These are phyloP conservation scores for Gymnarchus niloticus DNA, from an alignment of 2,113 vertebrate genomes.

Conservation along the genomic window DNA sequence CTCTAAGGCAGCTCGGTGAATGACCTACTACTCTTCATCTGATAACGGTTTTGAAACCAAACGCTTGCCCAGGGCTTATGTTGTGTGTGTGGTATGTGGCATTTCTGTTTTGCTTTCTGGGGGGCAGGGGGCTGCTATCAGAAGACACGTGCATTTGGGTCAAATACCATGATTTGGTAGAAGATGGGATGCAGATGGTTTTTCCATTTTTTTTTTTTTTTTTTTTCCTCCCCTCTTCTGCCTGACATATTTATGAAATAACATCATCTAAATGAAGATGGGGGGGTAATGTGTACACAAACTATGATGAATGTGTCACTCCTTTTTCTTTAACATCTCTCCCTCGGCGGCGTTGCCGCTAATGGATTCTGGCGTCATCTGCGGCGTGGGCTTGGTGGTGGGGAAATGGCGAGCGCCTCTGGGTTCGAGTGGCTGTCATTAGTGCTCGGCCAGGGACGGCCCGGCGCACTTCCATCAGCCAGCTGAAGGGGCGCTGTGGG, in stretches of 20 bases:
- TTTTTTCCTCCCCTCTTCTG: background rate
- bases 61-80: background rate
- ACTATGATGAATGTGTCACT: conserved; percentile 15
- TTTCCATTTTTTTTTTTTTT: background rate
- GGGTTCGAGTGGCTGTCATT: conserved; percentile 11
- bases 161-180: background rate
- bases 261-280: conserved; percentile 11
- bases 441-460: background rate
- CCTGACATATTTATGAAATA: conserved; percentile 12
- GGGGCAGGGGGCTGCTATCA: background rate
- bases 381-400: conserved; percentile 1
- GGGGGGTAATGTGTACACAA: background rate
- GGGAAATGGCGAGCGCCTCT: background rate
- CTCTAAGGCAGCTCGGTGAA: too few species aligned
- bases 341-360: background rate
- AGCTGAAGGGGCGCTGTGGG: background rate
- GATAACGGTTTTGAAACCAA: background rate
- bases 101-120: background rate
- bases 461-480: conserved; percentile 16
- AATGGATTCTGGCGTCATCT: conserved; percentile 10
- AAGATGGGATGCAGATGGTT: background rate
- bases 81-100: background rate
- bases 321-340: background rate
- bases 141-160: background rate
- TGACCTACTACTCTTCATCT: background rate